Conservation (phyloP, 1,140 invertebrate genomes). For the Eciton burchellii region DNA sequence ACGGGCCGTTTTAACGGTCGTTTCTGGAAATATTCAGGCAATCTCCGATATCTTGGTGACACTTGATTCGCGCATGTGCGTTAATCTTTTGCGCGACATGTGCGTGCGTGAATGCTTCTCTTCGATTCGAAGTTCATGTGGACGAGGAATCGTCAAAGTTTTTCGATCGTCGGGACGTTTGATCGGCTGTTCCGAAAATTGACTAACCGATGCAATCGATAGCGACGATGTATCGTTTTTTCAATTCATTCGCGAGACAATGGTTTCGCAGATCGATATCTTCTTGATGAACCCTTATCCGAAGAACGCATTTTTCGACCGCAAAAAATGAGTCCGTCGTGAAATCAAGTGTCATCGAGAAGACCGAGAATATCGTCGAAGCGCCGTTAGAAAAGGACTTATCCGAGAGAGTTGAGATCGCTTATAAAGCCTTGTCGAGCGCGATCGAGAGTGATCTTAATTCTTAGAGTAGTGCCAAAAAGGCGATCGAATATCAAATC, state of each 20-base stretch:
- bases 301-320: constrained; percentile 71
- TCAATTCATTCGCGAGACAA: constrained; percentile 1
- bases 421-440: constrained; percentile 11
- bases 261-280: not conserved
- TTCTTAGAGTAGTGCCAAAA: constrained; percentile 25
- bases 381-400: constrained; percentile 27
- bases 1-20: not conserved
- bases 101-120: constrained; percentile 2
- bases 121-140: constrained; percentile 53
- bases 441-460: constrained; percentile 28
- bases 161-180: not conserved
- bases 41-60: constrained; percentile 53
- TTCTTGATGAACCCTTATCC: not conserved
- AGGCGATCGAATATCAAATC: constrained; percentile 47
- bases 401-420: not conserved
- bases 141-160: constrained; percentile 60
- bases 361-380: not conserved
- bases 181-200: not conserved
- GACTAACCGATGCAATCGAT: constrained; percentile 5
- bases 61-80: constrained; percentile 56
- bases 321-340: constrained; percentile 68
- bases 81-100: constrained; percentile 32
- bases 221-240: not conserved
- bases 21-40: constrained; percentile 21
- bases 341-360: constrained; percentile 30